Base-by-base conservation (phyloP, 1,140 invertebrate species). In the Drosophila repleta region DNA sequence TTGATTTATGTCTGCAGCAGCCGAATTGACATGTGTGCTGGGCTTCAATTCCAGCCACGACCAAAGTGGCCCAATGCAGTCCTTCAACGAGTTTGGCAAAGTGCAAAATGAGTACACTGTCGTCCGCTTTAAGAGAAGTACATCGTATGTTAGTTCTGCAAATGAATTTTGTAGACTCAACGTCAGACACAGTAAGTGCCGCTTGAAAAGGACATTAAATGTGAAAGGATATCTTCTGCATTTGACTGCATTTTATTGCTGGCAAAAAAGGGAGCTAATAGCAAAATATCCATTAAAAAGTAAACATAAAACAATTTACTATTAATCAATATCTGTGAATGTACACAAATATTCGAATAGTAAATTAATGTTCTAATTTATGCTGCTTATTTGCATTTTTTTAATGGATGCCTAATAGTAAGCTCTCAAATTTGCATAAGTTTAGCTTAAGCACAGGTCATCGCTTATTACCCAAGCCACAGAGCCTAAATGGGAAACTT, bases 1-100 rank as follows among this genome's bases (percentile, higher is more conserved):
- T 77, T 84, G 81, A 84, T 84, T 84, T 84, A 84, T 84, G 76
- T 79, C 73, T 77, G 81, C 76, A 76, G 81, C 67, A 79, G 65
- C 61, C 58, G 68, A 74, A 79, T 76, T 79, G 81, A 66, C 66
- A 69, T 55, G 26, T 55, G 37, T 52, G 56, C 39, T 43, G 46
- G 20, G 41, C 15, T 58, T 46, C 41, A 20, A 10, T 21, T 17
- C 26, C 24, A 32, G 72, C 62, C 49, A 66, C 52, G 71, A 61
- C 64, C 66, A 77, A 72, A 56, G 48, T 76, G 77, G 57, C 76
- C 78, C 64, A 79, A 74, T 79, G 41, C 41, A 53, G 21, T 21
- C 26, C 29, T 46, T 37, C 49, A 26, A 6, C 8, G 45, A 29
- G 39, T 29, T 35, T 41, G 65, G 4, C 15, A 18, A 46, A 68